phyloP scores from a whole-genome alignment of 2,888 invertebrate species.

The Drosophila nr. perissopoda region DNA sequence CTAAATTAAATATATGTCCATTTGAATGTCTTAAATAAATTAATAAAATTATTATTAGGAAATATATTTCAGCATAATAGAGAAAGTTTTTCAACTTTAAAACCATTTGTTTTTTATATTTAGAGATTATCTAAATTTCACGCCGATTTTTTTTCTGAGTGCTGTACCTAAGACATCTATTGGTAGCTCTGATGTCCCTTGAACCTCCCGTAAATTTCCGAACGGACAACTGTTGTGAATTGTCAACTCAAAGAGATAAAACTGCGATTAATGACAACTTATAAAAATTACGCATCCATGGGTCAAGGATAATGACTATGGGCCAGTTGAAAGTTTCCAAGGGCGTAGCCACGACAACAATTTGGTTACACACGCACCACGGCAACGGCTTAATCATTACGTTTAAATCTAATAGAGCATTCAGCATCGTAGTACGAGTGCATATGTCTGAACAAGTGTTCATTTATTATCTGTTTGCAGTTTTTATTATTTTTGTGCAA shows the following conservation, averaged over 20 bases:
- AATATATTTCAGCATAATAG: no score
- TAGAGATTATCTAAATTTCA: background rate
- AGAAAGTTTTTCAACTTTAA: background rate
- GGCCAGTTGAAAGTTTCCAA: conserved; percentile 57
- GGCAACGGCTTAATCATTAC: conserved; percentile 71
- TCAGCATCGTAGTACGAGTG: conserved; percentile 29
- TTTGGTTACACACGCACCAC: conserved; percentile 52
- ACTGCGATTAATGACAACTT: conserved; percentile 40
- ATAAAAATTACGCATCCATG: conserved; percentile 61
- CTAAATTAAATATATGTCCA: background rate
- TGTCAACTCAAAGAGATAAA: conserved; percentile 6
- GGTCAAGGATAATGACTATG: conserved; percentile 72
- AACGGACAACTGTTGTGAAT: conserved; percentile 34
- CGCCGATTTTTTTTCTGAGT: background rate
- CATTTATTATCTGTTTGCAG: conserved; percentile 13
- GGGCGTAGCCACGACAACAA: conserved; percentile 28
- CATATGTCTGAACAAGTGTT: conserved; percentile 37
- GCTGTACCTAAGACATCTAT: background rate
- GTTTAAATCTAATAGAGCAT: conserved; percentile 72
- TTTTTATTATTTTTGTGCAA: conserved; percentile 54
- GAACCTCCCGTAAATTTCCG: conserved; percentile 42
- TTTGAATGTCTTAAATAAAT: background rate
- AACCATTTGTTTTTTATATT: background rate
- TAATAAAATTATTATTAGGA: background rate
- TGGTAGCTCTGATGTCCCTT: conserved; percentile 11